Base-by-base conservation (phyloP, 1,140 invertebrate genomes). In the Episyrphus balteatus region DNA sequence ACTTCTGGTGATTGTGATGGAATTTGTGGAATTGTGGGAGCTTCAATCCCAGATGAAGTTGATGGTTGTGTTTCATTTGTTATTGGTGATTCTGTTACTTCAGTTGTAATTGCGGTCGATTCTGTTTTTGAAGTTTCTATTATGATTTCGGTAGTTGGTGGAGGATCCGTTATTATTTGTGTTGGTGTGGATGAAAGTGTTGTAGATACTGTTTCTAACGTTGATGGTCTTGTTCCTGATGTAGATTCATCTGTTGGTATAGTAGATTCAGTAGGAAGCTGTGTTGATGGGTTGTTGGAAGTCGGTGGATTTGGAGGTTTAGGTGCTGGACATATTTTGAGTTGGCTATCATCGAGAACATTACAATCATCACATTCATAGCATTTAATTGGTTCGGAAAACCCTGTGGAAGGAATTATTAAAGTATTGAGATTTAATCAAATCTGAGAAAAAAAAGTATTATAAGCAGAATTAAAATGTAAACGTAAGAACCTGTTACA, bases 331-430 rank as follows among this genome's bases (percentile, higher is more conserved):
- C 59, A 61, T 2, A 26, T 32, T 31, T 55, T 42, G 12, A 43
- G 0, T 0, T n/a, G 5, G 0, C 37, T 46, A 0, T 6, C 6
- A 0, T 52, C 46, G 21, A 51, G 30, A 32, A 53, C 44, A 6
- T 55, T 48, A 41, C 60, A 62, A 1, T 8, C 46, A 1, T 18
- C 19, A 8, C 60, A 62, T 39, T 46, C 9, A 30, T 62, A 62
- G 17, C 60, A 62, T 9, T 58, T 7, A 13, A 62, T 46, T 18
- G 38, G 3, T 26, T 26, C 21, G 3, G 21, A 26, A 5, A 8
- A 3, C 3, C 21, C 21, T 26, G 21, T 26, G 8, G 8, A 26
- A 26, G 8, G 21, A 5, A 26, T 5, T 26, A 26, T 5, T 3
- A 8, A 26, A 8, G 21, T 26, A 5, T 26, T n/a, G n/a, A n/a